Conservation (phyloP, 2,888 invertebrate genomes). For the Agonum fuliginosum region DNA sequence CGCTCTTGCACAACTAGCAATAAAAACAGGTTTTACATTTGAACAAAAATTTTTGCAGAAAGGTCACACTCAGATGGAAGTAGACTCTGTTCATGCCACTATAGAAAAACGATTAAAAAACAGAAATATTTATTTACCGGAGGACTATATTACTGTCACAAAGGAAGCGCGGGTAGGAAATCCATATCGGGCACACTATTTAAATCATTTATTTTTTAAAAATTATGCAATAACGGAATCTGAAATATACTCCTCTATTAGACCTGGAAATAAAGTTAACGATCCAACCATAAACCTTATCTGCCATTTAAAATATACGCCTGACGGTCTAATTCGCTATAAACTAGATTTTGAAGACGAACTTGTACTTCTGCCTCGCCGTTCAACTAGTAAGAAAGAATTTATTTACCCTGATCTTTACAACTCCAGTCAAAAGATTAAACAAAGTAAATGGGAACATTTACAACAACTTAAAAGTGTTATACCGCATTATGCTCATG, state of each 20-base stretch:
- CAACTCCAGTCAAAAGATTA: too few relatives aligned
- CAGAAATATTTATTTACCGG: neutral
- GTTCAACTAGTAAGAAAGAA: too few relatives aligned
- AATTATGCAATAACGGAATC: neutral
- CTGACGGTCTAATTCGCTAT: neutral
- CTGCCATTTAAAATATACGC: neutral
- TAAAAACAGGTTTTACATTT: neutral
- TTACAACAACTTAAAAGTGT: too few relatives aligned
- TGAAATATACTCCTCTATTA: conserved; percentile 3
- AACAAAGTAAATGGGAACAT: too few relatives aligned
- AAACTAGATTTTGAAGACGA: neutral
- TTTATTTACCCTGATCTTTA: too few relatives aligned
- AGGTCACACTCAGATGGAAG: neutral
- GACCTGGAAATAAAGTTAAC: neutral
- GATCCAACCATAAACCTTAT: neutral
- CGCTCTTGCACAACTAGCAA: neutral
- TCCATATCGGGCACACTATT: neutral
- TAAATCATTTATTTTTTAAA: neutral
- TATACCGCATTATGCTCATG: too few relatives aligned
- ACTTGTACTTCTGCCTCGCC: neutral
- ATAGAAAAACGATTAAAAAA: neutral
- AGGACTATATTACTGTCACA: neutral
- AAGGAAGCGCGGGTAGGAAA: neutral
- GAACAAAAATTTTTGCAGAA: neutral
- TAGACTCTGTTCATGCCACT: neutral